Evolutionary conservation across 2,797 vertebrate genomes (phyloP), one percentile per base, ranked within the genome.

Genomic region (Myotis vivesi): DNA sequence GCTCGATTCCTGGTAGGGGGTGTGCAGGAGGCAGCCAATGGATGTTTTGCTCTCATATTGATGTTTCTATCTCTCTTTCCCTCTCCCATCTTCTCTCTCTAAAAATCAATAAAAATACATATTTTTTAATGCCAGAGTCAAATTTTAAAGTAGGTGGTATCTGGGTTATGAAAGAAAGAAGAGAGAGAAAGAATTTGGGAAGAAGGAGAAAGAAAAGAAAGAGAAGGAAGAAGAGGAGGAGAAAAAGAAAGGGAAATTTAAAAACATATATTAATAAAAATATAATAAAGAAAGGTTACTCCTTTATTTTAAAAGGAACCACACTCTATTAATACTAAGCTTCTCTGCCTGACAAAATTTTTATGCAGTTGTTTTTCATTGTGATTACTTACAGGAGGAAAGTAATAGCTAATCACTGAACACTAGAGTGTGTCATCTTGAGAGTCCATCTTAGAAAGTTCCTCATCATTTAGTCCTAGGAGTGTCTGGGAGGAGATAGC

Each of bases 251-350:
- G 10, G 5, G 4, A 84, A 88, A 83, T 38, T 72, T 64, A 81
- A 73, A 87, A 92, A 72, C 7, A 41, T 68, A 81, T 86, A 82
- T 72, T 85, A 72, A 68, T 55, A 90, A 92, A 81, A 80, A 69
- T 51, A 77, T 30, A 69, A 64, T 23, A 59, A 84, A 80, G 38
- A 77, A 79, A 8, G 8, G 28, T 68, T 92, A 19, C 5, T 87
- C 6, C 82, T 80, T 57, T 91, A 59, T 77, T 92, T 49, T 93
- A 83, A 87, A 76, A 69, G 33, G 19, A 91, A 69, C 20, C 12
- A 71, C 59, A 0, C 0, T 73, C 9, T 79, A n/a, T 76, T 83
- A 77, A 69, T 33, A 20, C 23, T 51, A 89, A 83, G 33, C 16
- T 89, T 44, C 13, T 66, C 20, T 55, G 76, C 3, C 41, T 68